These are phyloP conservation scores for Sinopyrophorus schimmeli DNA, from an alignment of 2,888 invertebrate genomes.

Conservation along the genomic window DNA sequence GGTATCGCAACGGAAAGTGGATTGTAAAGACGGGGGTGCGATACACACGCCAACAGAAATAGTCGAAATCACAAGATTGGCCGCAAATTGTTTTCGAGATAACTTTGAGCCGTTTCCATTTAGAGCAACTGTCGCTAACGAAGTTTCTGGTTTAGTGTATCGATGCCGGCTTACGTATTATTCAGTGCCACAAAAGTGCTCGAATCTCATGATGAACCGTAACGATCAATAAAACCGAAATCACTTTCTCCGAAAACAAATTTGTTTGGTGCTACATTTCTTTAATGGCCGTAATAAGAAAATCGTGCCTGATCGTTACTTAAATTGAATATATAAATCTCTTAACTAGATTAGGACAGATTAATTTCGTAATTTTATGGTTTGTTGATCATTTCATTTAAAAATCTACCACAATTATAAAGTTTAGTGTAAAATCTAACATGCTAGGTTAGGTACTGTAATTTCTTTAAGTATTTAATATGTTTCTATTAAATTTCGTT, in stretches of 20 bases:
- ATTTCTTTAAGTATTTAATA: no score
- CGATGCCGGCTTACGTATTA: slow-evolving; percentile 10
- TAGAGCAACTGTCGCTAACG: slow-evolving; percentile 44
- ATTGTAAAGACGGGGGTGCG: slow-evolving; percentile 47
- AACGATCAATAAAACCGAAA: slow-evolving; percentile 3
- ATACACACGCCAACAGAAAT: slow-evolving; percentile 48
- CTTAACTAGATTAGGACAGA: not conserved
- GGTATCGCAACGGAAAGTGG: slow-evolving; percentile 45
- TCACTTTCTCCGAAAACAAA: not conserved
- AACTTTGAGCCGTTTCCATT: slow-evolving; percentile 47
- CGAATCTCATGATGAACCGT: slow-evolving; percentile 5
- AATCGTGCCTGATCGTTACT: not conserved
- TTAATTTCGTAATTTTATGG: no score
- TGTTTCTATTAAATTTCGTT: no score
- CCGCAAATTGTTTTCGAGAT: slow-evolving; percentile 52
- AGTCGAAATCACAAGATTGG: slow-evolving; percentile 51
- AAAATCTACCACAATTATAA: no score
- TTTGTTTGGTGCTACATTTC: not conserved
- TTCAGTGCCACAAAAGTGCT: slow-evolving; percentile 13
- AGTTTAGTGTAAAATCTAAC: no score
- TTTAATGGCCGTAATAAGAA: slow-evolving; percentile 5
- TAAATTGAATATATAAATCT: slow-evolving; percentile 4
- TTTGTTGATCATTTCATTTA: slow-evolving; percentile 2
- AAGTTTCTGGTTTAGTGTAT: slow-evolving; percentile 15
- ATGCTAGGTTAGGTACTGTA: no score